phyloP scores from a whole-genome alignment of 2,113 vertebrate species.

The Diglossa brunneiventris region DNA sequence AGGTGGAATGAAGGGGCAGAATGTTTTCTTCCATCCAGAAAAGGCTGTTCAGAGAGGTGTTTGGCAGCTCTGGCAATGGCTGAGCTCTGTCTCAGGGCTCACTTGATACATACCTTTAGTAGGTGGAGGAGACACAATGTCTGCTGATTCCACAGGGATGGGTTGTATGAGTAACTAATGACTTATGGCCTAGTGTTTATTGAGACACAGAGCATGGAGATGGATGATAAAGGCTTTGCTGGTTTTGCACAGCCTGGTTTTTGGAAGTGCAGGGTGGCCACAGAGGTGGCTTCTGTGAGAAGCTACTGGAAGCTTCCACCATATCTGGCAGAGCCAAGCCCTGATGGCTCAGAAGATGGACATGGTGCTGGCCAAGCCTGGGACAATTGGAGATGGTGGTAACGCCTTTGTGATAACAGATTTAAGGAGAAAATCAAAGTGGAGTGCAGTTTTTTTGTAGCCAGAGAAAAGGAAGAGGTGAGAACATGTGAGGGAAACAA shows the following conservation, averaged over 20 bases:
- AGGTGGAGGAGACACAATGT: not conserved
- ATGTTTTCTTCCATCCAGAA: not conserved
- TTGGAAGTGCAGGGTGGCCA: not conserved
- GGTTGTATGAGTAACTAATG: accelerated
- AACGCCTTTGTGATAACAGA: accelerated
- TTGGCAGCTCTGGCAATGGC: not conserved
- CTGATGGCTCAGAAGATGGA: not conserved
- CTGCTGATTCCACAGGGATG: not conserved
- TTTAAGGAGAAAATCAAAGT: not conserved
- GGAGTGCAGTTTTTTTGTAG: not conserved
- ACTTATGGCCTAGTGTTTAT: not conserved
- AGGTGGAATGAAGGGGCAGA: not conserved
- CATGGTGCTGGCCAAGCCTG: accelerated
- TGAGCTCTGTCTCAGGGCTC: not conserved
- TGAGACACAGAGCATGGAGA: not conserved
- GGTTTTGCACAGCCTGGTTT: not conserved
- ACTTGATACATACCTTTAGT: not conserved
- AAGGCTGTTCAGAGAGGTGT: not conserved
- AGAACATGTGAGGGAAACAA: not conserved
- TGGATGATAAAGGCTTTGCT: not conserved
- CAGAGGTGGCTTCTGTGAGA: not conserved
- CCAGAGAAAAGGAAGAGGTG: not conserved
- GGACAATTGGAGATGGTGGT: not conserved
- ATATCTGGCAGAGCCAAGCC: accelerated
- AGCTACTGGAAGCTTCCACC: not conserved